Base-by-base conservation (phyloP, 53 echinoderm and acorn worm species). In the Zoroaster sp. region DNA sequence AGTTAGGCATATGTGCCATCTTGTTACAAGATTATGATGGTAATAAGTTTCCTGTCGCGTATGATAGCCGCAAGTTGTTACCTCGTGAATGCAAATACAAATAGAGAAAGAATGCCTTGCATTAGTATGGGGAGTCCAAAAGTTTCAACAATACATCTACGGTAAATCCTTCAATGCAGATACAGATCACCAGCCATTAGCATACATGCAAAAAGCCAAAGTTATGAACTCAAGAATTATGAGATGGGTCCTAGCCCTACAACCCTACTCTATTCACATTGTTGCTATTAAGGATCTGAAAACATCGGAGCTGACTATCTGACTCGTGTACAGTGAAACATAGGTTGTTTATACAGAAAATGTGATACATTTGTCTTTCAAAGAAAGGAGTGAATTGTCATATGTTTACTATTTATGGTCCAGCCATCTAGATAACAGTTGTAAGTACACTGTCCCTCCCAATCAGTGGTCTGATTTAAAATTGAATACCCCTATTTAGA, bases 121-220 rank as follows among this genome's bases (percentile, higher is more conserved):
- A 14, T 25, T 83, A 18, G 66, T 83, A 2, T 83, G 83, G 83
- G 83, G 45, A 34, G 52, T 87, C 7, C 72, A 74, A 28, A 87
- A 87, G 13, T 74, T 87, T 46, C 73, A 74, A 38, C 51, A 71
- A 49, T 87, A 87, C 36, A 35, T 87, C 34, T 87, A 87, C 40
- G 87, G 75, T 14, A 73, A 34, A 21, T 35, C 46, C 11, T 88
- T 88, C 34, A 30, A 39, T 14, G 52, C 63, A 4, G 59, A 88
- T 49, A 87, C 87, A 10, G 87, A 87, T 33, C 87, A 87, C 33
- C 87, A 87, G 2, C 73, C 87, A 3, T 53, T 87, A 18, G 42
- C 87, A 35, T 88, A 88, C 39, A 55, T 88, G 66, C 74, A 88
- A n/a, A 59, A 73, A 38, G 83, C 83, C 13, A 83, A 83, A 63